These are phyloP conservation scores for Acleris literana DNA, from an alignment of 2,888 invertebrate species.

Conservation along the genomic window DNA sequence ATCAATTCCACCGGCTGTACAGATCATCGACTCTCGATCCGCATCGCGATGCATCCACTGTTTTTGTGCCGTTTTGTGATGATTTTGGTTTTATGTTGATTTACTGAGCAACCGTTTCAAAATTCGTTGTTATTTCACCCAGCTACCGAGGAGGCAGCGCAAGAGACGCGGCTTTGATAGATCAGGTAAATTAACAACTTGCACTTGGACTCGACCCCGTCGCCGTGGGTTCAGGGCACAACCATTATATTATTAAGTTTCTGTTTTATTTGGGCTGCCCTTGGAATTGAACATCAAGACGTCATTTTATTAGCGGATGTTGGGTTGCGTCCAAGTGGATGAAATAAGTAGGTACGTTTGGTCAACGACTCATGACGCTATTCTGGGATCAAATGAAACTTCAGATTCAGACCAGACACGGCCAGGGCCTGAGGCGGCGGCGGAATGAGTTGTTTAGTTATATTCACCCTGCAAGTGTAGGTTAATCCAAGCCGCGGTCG, in stretches of 20 bases:
- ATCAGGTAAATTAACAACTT: conserved; percentile 76
- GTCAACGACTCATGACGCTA: conserved; percentile 63
- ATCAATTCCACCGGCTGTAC: conserved; percentile 15
- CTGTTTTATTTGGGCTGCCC: conserved; percentile 14
- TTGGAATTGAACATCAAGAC: conserved; percentile 35
- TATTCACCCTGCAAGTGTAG: conserved; percentile 15
- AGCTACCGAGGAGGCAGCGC: conserved; percentile 84
- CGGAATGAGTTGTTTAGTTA: conserved; percentile 50
- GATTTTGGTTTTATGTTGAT: conserved; percentile 79
- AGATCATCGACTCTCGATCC: conserved; percentile 38
- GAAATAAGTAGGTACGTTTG: conserved; percentile 66
- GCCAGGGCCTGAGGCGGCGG: conserved; percentile 38
- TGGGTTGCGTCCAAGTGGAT: conserved; percentile 80
- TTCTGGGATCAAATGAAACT: conserved; percentile 41
- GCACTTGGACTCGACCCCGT: conserved; percentile 73
- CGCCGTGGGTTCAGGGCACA: background rate
- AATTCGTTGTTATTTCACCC: conserved; percentile 83
- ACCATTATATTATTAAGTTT: conserved; percentile 13
- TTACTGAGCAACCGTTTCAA: conserved; percentile 79
- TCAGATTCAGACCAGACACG: conserved; percentile 42
- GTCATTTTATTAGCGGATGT: conserved; percentile 49
- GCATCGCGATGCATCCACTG: conserved; percentile 58
- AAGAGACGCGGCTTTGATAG: conserved; percentile 85
- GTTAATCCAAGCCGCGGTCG: background rate
- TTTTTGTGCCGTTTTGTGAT: conserved; percentile 82